Evolutionary conservation across 1,140 invertebrate species (phyloP).

Genomic region (Chionoecetes opilio): DNA sequence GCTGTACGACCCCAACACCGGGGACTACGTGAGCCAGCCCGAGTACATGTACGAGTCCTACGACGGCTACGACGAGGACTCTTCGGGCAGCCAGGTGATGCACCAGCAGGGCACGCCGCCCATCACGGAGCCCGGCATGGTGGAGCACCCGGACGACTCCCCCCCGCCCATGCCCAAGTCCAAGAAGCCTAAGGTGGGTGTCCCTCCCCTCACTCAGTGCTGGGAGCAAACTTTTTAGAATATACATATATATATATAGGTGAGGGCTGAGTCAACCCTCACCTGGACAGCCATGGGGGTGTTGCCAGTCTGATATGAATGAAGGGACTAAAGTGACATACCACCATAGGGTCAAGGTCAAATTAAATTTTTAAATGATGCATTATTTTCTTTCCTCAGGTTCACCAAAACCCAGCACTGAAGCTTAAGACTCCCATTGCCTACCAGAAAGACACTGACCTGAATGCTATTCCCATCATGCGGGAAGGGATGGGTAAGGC

Average conservation of each 20-base stretch:
- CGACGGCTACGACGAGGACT: constrained; percentile 80
- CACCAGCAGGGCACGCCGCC: constrained; percentile 69
- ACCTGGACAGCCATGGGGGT: too few relatives aligned
- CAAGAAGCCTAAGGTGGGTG: constrained; percentile 79
- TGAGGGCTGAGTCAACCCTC: too few relatives aligned
- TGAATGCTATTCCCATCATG: constrained; percentile 91
- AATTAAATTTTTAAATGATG: not conserved
- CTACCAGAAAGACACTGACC: constrained; percentile 91
- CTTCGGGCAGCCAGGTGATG: constrained; percentile 76
- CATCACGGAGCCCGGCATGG: constrained; percentile 57
- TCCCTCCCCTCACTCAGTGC: too few relatives aligned
- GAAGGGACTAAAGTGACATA: too few relatives aligned
- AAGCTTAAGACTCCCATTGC: constrained; percentile 91
- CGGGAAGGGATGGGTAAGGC: constrained; percentile 92
- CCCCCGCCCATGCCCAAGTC: constrained; percentile 78
- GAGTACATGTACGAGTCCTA: constrained; percentile 80
- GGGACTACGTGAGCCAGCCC: constrained; percentile 79
- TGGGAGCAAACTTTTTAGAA: too few relatives aligned
- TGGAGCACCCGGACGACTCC: constrained; percentile 62
- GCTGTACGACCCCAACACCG: constrained; percentile 82
- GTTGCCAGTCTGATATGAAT: too few relatives aligned
- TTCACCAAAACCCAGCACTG: constrained; percentile 88
- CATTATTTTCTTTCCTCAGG: constrained; percentile 83
- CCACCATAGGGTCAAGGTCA: too few relatives aligned
- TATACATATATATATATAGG: too few relatives aligned